phyloP scores from a whole-genome alignment of 2,113 vertebrate genomes.

The Tychaedon coryphoeus region DNA sequence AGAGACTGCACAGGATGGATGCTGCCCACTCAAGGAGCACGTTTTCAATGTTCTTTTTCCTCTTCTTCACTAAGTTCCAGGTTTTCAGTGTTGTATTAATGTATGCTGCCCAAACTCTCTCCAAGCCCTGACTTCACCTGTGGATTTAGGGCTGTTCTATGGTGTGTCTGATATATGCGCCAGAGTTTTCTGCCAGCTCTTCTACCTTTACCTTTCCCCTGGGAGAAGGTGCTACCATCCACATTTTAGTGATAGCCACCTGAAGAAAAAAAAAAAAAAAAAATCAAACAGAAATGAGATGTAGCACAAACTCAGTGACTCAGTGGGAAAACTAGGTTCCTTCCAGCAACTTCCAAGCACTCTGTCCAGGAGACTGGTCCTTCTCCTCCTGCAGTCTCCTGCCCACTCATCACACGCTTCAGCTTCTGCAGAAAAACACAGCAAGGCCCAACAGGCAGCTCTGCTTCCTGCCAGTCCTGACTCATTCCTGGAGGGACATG shows the following conservation, averaged over 20 bases:
- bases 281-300: background rate
- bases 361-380: background rate
- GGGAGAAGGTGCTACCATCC: background rate
- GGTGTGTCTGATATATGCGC: background rate
- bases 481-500: slow-evolving; percentile 49
- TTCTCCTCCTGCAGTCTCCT: slow-evolving; percentile 37
- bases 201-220: background rate
- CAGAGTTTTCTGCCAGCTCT: background rate
- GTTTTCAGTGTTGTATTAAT: background rate
- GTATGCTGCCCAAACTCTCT: background rate
- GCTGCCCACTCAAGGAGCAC: background rate
- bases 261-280: background rate
- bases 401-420: slow-evolving; percentile 40
- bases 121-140: background rate
- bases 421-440: slow-evolving; percentile 49
- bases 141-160: background rate
- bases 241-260: background rate
- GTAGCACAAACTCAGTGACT: background rate
- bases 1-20: background rate
- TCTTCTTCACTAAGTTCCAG: background rate
- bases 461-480: slow-evolving; percentile 60
- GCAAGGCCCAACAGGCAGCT: background rate
- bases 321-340: background rate
- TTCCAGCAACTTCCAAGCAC: slow-evolving; percentile 49
- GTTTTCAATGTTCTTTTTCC: background rate